A percentile compares a stretch with the other conserved stretches of the same genome.
Conservation (phyloP, 2,113 vertebrate species). For the Scopus umbretta region DNA sequence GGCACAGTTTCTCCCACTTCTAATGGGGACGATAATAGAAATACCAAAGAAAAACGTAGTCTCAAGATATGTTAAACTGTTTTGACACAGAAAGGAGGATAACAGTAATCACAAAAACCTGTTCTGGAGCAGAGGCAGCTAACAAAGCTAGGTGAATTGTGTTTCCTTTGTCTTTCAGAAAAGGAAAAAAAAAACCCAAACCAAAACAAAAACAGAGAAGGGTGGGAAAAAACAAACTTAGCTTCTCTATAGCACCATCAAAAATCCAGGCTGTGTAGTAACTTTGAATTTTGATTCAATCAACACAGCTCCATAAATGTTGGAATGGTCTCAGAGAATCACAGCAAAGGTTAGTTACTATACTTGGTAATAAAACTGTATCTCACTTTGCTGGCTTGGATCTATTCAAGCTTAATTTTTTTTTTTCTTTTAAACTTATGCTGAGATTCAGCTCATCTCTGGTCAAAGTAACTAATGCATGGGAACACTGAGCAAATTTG, state of each 20-base stretch:
- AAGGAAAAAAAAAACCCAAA: not conserved
- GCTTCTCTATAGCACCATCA: not conserved
- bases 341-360: not conserved
- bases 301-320: not conserved
- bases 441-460: not conserved
- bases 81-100: not conserved
- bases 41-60: not conserved
- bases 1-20: not conserved
- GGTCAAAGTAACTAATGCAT: not conserved
- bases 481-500: not conserved
- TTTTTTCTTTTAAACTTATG: not conserved
- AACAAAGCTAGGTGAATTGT: not conserved
- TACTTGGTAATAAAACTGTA: not conserved
- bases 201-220: not conserved
- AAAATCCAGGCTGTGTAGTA: not conserved
- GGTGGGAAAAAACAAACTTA: not conserved
- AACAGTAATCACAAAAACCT: not conserved
- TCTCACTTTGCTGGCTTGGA: not conserved
- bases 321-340: not conserved
- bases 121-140: not conserved
- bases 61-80: not conserved
- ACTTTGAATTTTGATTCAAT: not conserved
- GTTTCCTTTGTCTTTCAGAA: not conserved
- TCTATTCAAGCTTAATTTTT: not conserved
- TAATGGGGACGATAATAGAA: not conserved